Conservation (phyloP, 2,888 invertebrate species). For the Caenorhabditis sp. region DNA sequence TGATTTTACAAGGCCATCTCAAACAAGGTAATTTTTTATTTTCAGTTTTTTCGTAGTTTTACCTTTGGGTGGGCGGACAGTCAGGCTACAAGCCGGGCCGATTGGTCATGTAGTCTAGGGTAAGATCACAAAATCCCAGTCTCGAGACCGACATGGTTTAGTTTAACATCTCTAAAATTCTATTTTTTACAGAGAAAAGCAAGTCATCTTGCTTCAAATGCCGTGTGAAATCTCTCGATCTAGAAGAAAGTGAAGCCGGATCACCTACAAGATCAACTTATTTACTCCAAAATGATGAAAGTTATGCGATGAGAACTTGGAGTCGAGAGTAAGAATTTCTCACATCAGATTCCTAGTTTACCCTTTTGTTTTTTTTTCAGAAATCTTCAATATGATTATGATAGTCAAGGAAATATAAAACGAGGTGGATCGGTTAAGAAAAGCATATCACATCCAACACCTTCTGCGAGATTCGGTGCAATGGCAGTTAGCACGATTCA, state of each 20-base stretch:
- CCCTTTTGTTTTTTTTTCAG: conserved; percentile 4
- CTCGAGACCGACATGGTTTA: too few relatives aligned
- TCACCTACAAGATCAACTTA: conserved; percentile 30
- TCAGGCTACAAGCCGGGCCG: too few relatives aligned
- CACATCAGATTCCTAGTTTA: conserved; percentile 9
- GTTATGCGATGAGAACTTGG: conserved; percentile 15
- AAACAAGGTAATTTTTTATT: conserved; percentile 31
- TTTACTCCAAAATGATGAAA: conserved; percentile 26
- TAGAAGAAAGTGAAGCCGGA: conserved; percentile 14
- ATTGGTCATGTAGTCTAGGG: too few relatives aligned
- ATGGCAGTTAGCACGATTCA: conserved; percentile 60
- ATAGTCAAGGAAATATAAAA: neutral
- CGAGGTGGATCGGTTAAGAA: neutral
- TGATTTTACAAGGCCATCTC: conserved; percentile 51
- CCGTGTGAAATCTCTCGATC: conserved; percentile 27
- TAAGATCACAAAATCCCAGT: too few relatives aligned
- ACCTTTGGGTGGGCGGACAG: too few relatives aligned
- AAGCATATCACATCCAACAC: neutral
- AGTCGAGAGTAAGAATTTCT: neutral
- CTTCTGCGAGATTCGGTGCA: conserved; percentile 44
- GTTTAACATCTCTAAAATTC: too few relatives aligned
- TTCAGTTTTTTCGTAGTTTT: too few relatives aligned
- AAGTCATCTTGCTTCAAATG: conserved; percentile 24
- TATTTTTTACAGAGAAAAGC: conserved; percentile 11
- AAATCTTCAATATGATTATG: neutral